phyloP scores from a whole-genome alignment of 2,797 vertebrate genomes.

The Amazona finschi region DNA sequence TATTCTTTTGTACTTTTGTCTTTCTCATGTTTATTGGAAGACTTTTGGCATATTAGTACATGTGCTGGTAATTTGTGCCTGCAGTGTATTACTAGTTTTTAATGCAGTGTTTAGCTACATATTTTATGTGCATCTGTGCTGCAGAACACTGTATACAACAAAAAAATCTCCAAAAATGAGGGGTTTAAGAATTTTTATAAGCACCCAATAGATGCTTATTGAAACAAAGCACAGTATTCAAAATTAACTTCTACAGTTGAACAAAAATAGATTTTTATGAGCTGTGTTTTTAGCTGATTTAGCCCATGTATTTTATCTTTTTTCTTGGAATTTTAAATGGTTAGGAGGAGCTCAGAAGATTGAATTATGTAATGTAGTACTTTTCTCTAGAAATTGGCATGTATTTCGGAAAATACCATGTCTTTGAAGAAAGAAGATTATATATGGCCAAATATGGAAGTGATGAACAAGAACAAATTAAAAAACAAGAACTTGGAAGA shows the following conservation, averaged over 20 bases:
- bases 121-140: background rate
- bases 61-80: constrained; percentile 1
- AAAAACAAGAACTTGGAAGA: background rate
- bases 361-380: background rate
- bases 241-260: background rate
- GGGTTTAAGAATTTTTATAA: background rate
- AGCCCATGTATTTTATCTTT: background rate
- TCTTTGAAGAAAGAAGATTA: background rate
- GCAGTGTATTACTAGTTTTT: background rate
- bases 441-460: background rate
- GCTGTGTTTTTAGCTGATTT: background rate
- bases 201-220: background rate
- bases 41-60: background rate
- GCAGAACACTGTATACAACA: background rate
- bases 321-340: background rate
- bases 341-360: background rate
- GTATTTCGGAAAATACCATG: constrained; percentile 1
- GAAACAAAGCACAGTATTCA: background rate
- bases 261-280: background rate
- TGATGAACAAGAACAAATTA: background rate
- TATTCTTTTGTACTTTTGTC: background rate
- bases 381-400: background rate
- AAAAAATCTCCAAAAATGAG: background rate
- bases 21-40: constrained; percentile 39
- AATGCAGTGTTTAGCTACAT: background rate